phyloP scores from a whole-genome alignment of 2,888 invertebrate genomes.

The Cactoblastis cactorum region DNA sequence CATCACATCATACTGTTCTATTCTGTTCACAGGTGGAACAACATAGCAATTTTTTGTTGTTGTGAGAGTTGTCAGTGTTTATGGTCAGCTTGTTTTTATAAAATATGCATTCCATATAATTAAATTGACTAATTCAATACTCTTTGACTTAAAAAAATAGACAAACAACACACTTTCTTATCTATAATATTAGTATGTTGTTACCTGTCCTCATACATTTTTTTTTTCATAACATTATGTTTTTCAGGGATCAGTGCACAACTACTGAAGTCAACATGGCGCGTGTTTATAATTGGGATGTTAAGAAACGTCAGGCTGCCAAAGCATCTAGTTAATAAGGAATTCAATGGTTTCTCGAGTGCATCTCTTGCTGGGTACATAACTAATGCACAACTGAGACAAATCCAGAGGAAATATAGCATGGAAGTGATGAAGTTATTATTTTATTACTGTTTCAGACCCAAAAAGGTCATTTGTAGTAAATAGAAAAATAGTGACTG shows the following conservation, averaged over 20 bases:
- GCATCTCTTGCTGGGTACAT: not conserved
- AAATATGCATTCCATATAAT: too few species aligned
- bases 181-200: not conserved
- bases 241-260: conserved; percentile 93
- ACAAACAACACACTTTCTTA: not conserved
- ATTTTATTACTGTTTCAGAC: not conserved
- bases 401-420: not conserved
- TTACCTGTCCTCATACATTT: too few species aligned
- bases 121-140: too few species aligned
- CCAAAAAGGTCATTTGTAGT: too few species aligned
- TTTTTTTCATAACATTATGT: not conserved
- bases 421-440: not conserved
- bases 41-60: too few species aligned
- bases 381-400: too few species aligned
- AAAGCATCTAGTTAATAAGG: conserved; percentile 62
- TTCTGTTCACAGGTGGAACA: too few species aligned
- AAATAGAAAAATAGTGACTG: too few species aligned
- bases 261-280: conserved; percentile 99
- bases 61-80: too few species aligned
- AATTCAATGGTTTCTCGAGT: not conserved
- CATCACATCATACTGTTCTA: too few species aligned
- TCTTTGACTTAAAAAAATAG: too few species aligned
- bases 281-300: conserved; percentile 98
- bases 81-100: too few species aligned
- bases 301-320: conserved; percentile 91